Conservation (phyloP, 2,113 vertebrate genomes). For the Sula dactylatra region DNA sequence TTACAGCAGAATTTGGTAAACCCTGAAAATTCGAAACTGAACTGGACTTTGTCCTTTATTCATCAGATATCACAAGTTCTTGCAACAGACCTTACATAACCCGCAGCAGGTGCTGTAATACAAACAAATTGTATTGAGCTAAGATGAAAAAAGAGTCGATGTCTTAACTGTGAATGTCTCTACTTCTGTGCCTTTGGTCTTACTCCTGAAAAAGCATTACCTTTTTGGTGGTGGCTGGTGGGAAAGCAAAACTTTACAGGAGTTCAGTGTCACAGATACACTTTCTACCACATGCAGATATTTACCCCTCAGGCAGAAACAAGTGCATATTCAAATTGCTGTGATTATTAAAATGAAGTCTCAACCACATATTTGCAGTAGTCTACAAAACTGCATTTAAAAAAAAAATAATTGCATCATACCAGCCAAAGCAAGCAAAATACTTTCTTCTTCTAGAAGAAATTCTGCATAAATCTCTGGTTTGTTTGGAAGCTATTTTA, state of each 20-base stretch:
- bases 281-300: not conserved
- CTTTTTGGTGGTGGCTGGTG: not conserved
- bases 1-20: not conserved
- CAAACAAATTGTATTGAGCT: constrained; percentile 32
- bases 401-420: not conserved
- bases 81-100: constrained; percentile 65
- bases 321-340: not conserved
- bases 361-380: not conserved
- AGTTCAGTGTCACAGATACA: not conserved
- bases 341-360: not conserved
- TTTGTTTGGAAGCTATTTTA: not conserved
- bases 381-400: not conserved
- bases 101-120: constrained; percentile 42
- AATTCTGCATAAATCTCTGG: not conserved
- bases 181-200: not conserved
- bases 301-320: not conserved
- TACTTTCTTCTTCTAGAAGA: not conserved
- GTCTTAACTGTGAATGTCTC: not conserved
- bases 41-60: constrained; percentile 70
- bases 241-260: not conserved
- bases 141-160: not conserved
- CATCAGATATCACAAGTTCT: constrained; percentile 47
- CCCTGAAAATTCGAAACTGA: not conserved
- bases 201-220: not conserved
- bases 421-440: not conserved